Base-by-base conservation (phyloP, 2,113 vertebrate species). In the Dasyprocta punctata region DNA sequence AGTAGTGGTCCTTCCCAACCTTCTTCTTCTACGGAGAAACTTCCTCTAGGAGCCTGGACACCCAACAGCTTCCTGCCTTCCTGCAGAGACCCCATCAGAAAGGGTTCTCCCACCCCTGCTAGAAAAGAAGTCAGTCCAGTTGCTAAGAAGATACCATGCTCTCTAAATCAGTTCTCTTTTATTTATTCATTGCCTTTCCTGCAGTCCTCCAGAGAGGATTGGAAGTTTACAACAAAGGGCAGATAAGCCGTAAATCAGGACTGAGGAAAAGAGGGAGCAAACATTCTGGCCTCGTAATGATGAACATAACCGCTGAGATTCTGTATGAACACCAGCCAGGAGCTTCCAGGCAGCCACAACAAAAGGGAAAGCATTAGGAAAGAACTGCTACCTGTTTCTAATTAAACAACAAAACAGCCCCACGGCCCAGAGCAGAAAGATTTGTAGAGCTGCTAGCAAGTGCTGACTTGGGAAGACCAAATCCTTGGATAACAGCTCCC, bases 111-210 rank as follows among this genome's bases (percentile, higher is more conserved):
- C 30, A 87, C 30, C 8, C 22, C 52, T 30, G 16, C n/a, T 12
- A 77, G 56, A 87, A 16, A 84, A 65, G 65, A 87, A 92, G 69
- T 77, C 65, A 80, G 41, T 33, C 49, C 58, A 82, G 52, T 84
- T 90, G 80, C 44, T 93, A 80, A 61, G 30, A 85, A 92, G 67
- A 87, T 22, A 33, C 12, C 19, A 52, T 67, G 82, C 54, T 78
- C 44, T 60, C 83, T 75, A 89, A 95, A 83, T 80, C 13, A 75
- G 71, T 61, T 86, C 33, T 60, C n/a, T 89, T 73, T 49, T 7
- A 83, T 58, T 78, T 87, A 93, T 94, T 94, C 49, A 89, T 80
- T 93, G 93, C 41, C 82, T 95, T 73, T 95, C 71, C 78, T 30
- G 81, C 36, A 69, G 81, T 44, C 13, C 85, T 65, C 44, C 56